Evolutionary conservation across 2,113 vertebrate species (phyloP).

Genomic region (Promerops cafer): DNA sequence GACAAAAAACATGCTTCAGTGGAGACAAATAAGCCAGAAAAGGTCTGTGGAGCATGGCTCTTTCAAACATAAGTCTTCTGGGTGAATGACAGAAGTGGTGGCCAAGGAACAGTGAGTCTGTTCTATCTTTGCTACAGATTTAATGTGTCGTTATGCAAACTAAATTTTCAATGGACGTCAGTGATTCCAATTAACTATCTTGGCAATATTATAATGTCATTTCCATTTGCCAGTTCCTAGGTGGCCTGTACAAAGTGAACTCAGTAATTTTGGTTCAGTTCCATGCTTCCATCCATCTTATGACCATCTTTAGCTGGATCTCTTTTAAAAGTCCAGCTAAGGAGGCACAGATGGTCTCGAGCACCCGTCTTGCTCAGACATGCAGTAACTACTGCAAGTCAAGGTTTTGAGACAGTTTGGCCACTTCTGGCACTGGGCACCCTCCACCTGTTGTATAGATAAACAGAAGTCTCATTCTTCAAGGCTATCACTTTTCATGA

Average conservation of each 20-base stretch:
- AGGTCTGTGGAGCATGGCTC: not conserved
- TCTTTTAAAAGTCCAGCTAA: not conserved
- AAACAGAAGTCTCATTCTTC: conserved; percentile 33
- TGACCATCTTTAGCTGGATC: not conserved
- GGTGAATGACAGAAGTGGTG: not conserved
- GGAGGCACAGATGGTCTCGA: not conserved
- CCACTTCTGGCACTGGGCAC: not conserved
- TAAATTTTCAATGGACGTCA: not conserved
- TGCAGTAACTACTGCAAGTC: not conserved
- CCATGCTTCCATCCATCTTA: not conserved
- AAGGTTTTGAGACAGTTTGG: not conserved
- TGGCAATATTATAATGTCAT: not conserved
- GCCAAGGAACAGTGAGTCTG: not conserved
- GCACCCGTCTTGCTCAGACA: not conserved
- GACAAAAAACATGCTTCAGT: not conserved
- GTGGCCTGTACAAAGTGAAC: conserved; percentile 2
- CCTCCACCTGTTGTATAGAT: conserved; percentile 49
- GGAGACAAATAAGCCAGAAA: conserved; percentile 18
- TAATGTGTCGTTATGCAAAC: not conserved
- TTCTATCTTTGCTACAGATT: not conserved
- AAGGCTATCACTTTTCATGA: conserved; percentile 41
- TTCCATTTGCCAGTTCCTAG: not conserved
- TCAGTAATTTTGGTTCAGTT: not conserved
- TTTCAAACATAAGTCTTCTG: not conserved
- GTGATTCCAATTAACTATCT: not conserved